phyloP scores from a whole-genome alignment of 2,113 vertebrate species.

The Peromyscus maniculatus region DNA sequence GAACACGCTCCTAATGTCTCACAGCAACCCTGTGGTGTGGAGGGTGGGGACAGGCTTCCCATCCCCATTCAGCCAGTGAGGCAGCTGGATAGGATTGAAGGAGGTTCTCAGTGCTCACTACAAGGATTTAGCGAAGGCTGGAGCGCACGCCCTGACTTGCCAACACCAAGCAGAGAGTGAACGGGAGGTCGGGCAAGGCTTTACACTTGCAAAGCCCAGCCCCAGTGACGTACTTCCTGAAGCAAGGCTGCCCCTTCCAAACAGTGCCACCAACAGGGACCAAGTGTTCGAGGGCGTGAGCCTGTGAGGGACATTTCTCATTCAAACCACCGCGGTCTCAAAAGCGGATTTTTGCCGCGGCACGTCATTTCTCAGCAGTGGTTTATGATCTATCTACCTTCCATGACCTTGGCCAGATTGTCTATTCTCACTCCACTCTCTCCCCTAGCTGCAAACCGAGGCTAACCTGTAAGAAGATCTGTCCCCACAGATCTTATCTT shows the following conservation, averaged over 20 bases:
- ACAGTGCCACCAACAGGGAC: neutral
- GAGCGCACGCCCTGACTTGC: neutral
- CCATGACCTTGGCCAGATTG: neutral
- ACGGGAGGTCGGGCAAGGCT: neutral
- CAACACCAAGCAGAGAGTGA: neutral
- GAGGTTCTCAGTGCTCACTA: neutral
- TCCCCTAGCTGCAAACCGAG: conserved; percentile 1
- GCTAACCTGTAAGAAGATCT: neutral
- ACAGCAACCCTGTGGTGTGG: fast-evolving
- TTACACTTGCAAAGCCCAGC: neutral
- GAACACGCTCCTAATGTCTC: neutral
- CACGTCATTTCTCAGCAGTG: neutral
- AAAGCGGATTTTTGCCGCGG: neutral
- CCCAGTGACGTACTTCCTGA: neutral
- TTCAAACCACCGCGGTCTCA: no score
- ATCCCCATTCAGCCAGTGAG: neutral
- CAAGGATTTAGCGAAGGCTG: neutral
- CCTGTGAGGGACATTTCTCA: neutral
- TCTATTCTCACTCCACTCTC: neutral
- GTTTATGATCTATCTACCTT: neutral
- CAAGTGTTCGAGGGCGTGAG: neutral
- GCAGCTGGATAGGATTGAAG: neutral
- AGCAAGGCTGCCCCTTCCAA: neutral
- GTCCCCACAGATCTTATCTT: neutral
- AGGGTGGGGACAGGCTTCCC: neutral